Percentiles rank a stretch among this genome's conserved stretches.
Evolutionary conservation across 2,113 vertebrate genomes (phyloP).

Genomic region (Eonycteris spelaea): DNA sequence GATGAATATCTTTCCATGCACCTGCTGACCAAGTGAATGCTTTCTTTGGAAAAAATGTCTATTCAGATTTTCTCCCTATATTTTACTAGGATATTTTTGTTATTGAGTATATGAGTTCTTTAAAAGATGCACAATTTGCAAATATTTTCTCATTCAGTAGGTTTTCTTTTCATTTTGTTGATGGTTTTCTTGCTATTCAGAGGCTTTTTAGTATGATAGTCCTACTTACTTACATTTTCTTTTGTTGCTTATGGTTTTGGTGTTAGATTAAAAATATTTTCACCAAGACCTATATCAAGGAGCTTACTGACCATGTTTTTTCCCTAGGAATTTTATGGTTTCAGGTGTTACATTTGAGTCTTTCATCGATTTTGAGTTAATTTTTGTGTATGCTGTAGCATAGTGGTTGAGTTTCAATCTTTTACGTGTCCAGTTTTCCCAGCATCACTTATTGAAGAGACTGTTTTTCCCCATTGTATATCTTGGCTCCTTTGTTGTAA

Average conservation of each 20-base stretch:
- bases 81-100: background rate
- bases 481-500: background rate
- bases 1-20: background rate
- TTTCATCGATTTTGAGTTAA: background rate
- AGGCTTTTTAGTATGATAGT: background rate
- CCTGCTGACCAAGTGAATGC: background rate
- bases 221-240: background rate
- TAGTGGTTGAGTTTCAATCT: background rate
- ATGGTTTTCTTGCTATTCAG: background rate
- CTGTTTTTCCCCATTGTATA: background rate
- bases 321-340: background rate
- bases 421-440: background rate
- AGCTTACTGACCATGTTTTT: background rate
- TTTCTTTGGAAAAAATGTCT: background rate
- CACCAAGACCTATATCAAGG: background rate
- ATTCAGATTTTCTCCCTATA: background rate
- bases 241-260: background rate
- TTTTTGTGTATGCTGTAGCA: background rate
- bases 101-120: background rate
- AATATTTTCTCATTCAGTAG: background rate
- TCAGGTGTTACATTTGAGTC: background rate
- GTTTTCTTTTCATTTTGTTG: background rate
- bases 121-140: background rate
- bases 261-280: background rate
- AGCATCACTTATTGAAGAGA: background rate